Conservation (phyloP, 2,888 invertebrate genomes). For the Holacanthella duospinosa region DNA sequence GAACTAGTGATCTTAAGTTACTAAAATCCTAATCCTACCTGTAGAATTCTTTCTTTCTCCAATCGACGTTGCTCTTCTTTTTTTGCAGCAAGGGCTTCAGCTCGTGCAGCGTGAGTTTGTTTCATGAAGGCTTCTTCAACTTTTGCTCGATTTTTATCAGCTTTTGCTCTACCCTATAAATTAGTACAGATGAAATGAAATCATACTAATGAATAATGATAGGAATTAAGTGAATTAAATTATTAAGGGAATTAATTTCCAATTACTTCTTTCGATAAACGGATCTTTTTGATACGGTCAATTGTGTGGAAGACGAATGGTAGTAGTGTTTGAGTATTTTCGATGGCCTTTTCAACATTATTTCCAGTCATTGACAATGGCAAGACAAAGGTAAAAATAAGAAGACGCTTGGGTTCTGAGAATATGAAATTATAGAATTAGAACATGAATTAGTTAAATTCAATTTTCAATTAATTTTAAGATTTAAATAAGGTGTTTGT, state of each 20-base stretch:
- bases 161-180: conserved; percentile 67
- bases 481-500: too few relatives aligned
- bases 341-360: conserved; percentile 57
- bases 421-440: too few relatives aligned
- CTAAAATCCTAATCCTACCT: conserved; percentile 41
- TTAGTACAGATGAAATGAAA: background rate
- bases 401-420: conserved; percentile 60
- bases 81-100: conserved; percentile 87
- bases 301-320: conserved; percentile 82
- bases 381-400: conserved; percentile 71
- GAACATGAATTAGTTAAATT: too few relatives aligned
- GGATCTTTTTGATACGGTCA: conserved; percentile 77
- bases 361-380: conserved; percentile 51
- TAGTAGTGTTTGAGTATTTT: conserved; percentile 66
- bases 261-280: conserved; percentile 78
- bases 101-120: conserved; percentile 88
- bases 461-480: too few relatives aligned
- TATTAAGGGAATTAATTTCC: background rate
- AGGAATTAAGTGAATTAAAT: background rate
- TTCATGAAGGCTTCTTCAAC: conserved; percentile 90
- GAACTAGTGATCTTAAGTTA: background rate
- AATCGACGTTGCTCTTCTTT: conserved; percentile 85
- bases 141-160: conserved; percentile 86
- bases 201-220: background rate
- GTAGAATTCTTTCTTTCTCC: conserved; percentile 87